Percentiles rank a stretch among this genome's conserved stretches.
Evolutionary conservation across 1,140 invertebrate species (phyloP).

Genomic region (Tachypleus tridentatus): DNA sequence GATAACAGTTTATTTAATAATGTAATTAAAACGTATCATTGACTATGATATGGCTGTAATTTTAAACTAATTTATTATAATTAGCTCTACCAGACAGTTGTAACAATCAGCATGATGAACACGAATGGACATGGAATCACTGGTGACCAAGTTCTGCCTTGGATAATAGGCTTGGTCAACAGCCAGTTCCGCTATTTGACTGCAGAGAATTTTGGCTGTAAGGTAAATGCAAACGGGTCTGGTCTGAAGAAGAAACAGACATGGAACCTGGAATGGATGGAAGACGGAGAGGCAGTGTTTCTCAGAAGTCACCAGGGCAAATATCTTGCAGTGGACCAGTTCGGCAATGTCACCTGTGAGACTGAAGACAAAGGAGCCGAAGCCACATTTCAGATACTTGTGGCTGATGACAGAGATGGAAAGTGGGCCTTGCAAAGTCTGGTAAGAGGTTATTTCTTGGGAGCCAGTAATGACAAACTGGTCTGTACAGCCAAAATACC

Average conservation of each 20-base stretch:
- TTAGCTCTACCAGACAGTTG: too few relatives aligned
- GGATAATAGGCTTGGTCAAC: constrained; percentile 72
- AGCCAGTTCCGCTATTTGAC: constrained; percentile 76
- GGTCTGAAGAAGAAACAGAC: constrained; percentile 93
- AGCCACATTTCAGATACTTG: constrained; percentile 50
- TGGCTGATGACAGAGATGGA: constrained; percentile 17
- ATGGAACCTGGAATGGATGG: constrained; percentile 68
- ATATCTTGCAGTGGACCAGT: constrained; percentile 45
- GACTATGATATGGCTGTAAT: too few relatives aligned
- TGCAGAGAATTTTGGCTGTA: constrained; percentile 93
- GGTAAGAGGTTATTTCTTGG: constrained; percentile 65
- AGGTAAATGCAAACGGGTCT: constrained; percentile 86
- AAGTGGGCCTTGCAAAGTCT: constrained; percentile 81
- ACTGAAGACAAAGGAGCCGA: constrained; percentile 61
- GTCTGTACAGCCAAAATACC: constrained; percentile 76
- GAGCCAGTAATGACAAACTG: constrained; percentile 78
- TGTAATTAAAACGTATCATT: too few relatives aligned
- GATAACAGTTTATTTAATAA: too few relatives aligned
- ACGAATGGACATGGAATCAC: constrained; percentile 9
- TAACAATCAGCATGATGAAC: too few relatives aligned
- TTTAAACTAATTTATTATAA: too few relatives aligned
- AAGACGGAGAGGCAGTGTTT: too few relatives aligned
- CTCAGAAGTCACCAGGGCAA: constrained; percentile 58
- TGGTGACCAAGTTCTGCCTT: background rate
- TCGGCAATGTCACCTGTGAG: constrained; percentile 91